Evolutionary conservation across 2,888 invertebrate genomes (phyloP).

Genomic region (Drosophila sordidula): DNA sequence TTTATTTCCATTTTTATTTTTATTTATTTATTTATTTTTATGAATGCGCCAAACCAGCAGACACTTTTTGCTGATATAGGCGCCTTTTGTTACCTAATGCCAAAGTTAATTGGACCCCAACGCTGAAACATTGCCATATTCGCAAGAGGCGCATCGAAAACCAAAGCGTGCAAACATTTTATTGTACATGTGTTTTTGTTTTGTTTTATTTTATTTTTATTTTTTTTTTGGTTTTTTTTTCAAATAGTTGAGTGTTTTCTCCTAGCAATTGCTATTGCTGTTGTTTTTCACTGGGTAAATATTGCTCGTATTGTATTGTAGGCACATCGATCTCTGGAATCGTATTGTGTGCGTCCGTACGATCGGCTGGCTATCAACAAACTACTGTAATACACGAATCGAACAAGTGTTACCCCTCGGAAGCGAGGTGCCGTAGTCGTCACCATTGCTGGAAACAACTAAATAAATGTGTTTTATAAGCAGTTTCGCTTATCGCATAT

Average conservation of each 20-base stretch:
- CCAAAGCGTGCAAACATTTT: slow-evolving; percentile 25
- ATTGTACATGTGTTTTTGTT: slow-evolving; percentile 21
- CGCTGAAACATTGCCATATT: slow-evolving; percentile 23
- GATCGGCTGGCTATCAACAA: slow-evolving; percentile 74
- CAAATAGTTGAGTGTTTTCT: not conserved
- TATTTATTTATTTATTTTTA: slow-evolving; percentile 29
- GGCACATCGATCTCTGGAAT: slow-evolving; percentile 59
- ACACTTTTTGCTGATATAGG: slow-evolving; percentile 42
- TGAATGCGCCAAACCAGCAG: slow-evolving; percentile 34
- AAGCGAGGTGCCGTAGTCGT: slow-evolving; percentile 23
- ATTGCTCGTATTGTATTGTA: slow-evolving; percentile 41
- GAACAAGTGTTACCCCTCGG: slow-evolving; percentile 76
- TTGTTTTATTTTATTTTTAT: not conserved
- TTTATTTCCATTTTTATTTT: slow-evolving; percentile 8
- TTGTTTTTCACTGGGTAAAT: slow-evolving; percentile 44
- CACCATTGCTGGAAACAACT: slow-evolving; percentile 58
- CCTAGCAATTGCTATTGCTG: slow-evolving; percentile 27
- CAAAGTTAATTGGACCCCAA: slow-evolving; percentile 21
- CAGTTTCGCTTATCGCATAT: slow-evolving; percentile 80
- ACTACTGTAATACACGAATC: slow-evolving; percentile 80
- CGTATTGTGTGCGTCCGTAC: slow-evolving; percentile 64
- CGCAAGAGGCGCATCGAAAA: slow-evolving; percentile 23
- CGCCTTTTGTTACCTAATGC: slow-evolving; percentile 67
- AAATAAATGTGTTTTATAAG: slow-evolving; percentile 81
- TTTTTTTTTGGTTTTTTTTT: not conserved